Conservation (phyloP, 2,797 vertebrate species). For the Agapornis canus region DNA sequence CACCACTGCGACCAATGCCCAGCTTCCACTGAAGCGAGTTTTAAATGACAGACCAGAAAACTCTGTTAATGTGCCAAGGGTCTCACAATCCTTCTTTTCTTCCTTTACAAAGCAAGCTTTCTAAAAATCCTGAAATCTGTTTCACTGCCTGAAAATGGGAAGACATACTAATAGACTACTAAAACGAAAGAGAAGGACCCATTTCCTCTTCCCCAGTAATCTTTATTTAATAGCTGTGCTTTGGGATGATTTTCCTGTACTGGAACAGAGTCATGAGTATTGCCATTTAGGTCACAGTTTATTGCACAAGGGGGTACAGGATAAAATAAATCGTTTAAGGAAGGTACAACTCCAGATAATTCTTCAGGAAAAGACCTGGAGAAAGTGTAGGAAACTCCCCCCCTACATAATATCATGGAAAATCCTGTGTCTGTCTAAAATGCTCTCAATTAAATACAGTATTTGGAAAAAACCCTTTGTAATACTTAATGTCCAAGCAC, state of each 20-base stretch:
- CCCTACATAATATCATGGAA: not conserved
- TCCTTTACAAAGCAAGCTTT: not conserved
- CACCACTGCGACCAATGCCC: not conserved
- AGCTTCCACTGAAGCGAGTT: not conserved
- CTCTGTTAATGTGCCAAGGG: not conserved
- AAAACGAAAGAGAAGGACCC: not conserved
- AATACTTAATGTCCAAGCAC: not conserved
- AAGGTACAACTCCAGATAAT: not conserved
- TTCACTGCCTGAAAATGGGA: not conserved
- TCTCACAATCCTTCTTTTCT: not conserved
- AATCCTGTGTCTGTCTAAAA: not conserved
- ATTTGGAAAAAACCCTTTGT: not conserved
- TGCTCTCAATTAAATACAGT: not conserved
- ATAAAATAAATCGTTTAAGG: not conserved
- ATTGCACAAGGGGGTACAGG: not conserved
- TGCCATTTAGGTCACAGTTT: slow-evolving; percentile 1
- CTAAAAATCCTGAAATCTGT: not conserved
- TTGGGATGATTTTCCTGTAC: not conserved
- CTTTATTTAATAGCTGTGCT: not conserved
- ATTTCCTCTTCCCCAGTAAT: not conserved
- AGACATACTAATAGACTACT: not conserved
- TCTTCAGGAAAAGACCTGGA: not conserved
- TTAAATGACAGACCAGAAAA: not conserved
- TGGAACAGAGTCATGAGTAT: not conserved
- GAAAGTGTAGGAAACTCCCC: not conserved